These are phyloP conservation scores for Australoheros scitulus DNA, from an alignment of 2,113 vertebrate species.

Conservation along the genomic window DNA sequence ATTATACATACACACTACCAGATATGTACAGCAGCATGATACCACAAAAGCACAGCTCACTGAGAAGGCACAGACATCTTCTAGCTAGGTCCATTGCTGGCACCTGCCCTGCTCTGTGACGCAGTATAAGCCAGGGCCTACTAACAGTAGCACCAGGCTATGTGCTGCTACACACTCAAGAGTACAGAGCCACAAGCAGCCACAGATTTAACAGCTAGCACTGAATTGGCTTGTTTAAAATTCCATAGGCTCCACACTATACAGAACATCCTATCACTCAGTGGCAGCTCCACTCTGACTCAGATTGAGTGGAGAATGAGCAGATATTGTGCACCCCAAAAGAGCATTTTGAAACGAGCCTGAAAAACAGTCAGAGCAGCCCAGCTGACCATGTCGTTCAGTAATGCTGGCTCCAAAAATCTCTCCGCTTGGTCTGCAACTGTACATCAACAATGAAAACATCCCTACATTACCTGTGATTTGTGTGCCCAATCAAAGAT, in stretches of 20 bases:
- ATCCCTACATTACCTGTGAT: neutral
- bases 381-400: slow-evolving; percentile 9
- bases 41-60: slow-evolving; percentile 3
- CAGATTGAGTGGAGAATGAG: slow-evolving; percentile 11
- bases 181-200: slow-evolving; percentile 22
- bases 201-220: slow-evolving; percentile 38
- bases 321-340: slow-evolving; percentile 45
- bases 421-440: neutral
- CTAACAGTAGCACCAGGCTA: slow-evolving; percentile 15
- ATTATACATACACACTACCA: neutral
- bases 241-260: slow-evolving; percentile 61
- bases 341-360: slow-evolving; percentile 36
- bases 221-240: slow-evolving; percentile 63
- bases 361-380: slow-evolving; percentile 7
- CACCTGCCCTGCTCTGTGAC: slow-evolving; percentile 55
- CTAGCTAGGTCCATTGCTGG: neutral
- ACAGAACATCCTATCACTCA: slow-evolving; percentile 47
- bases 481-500: neutral
- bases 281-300: slow-evolving; percentile 35
- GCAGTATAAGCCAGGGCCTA: slow-evolving; percentile 58
- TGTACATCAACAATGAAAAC: neutral
- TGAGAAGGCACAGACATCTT: slow-evolving; percentile 10
- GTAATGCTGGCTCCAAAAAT: slow-evolving; percentile 15
- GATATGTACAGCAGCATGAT: neutral
- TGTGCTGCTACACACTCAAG: slow-evolving; percentile 18